phyloP scores from a whole-genome alignment of 2,888 invertebrate genomes.

The Monopis laevigella region DNA sequence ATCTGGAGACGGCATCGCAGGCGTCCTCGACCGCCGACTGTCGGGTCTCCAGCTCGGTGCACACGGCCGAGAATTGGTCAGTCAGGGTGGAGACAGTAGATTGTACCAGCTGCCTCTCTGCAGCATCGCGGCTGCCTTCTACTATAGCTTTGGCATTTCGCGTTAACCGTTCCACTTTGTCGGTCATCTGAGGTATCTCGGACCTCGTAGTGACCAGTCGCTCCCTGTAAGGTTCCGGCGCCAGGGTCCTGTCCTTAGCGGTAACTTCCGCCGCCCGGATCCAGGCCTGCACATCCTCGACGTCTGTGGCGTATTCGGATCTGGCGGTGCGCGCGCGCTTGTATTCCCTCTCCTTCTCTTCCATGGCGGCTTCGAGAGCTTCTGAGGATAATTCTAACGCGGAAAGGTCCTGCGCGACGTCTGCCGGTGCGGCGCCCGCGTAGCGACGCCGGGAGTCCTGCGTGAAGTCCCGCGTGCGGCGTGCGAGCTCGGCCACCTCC shows the following conservation, averaged over 20 bases:
- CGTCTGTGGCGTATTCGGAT: constrained; percentile 80
- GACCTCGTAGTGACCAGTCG: constrained; percentile 79
- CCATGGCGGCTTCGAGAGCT: constrained; percentile 81
- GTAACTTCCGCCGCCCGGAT: constrained; percentile 84
- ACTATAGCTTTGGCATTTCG: constrained; percentile 82
- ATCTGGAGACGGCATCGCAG: constrained; percentile 88
- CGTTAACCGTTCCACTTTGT: constrained; percentile 80
- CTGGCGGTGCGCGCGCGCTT: constrained; percentile 86
- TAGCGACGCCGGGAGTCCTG: constrained; percentile 70
- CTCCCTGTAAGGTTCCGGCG: constrained; percentile 82
- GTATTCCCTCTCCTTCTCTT: constrained; percentile 87
- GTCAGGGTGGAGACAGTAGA: constrained; percentile 79
- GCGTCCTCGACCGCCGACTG: constrained; percentile 86
- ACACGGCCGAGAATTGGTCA: constrained; percentile 82
- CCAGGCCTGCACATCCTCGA: constrained; percentile 86
- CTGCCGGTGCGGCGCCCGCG: constrained; percentile 75
- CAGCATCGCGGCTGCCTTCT: constrained; percentile 81
- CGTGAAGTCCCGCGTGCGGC: constrained; percentile 67
- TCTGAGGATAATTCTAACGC: constrained; percentile 85
- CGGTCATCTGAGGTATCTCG: constrained; percentile 75
- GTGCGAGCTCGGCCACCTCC: constrained; percentile 66
- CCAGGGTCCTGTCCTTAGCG: constrained; percentile 80
- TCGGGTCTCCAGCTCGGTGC: constrained; percentile 82
- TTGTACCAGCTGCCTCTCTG: constrained; percentile 79
- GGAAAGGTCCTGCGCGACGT: constrained; percentile 82